Evolutionary conservation across 2,888 invertebrate genomes (phyloP), one percentile per base, ranked within the genome.

Genomic region (Tetrapedia diversipes): DNA sequence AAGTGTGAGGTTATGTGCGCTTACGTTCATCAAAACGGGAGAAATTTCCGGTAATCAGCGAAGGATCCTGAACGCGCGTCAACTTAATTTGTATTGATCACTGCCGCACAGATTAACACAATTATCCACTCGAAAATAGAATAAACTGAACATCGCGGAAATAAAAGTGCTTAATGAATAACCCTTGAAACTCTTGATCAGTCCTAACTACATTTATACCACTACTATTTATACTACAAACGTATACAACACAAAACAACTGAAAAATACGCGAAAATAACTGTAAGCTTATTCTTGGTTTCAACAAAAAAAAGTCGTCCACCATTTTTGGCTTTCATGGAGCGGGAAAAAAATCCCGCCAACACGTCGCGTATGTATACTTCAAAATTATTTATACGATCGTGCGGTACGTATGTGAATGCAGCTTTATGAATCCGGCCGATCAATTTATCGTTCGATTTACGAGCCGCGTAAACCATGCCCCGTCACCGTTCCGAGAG

Each of bases 371-470:
- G 24, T 60, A 60, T 54, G 41, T 53, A 72, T 75, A n/a, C n/a
- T 65, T 60, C 41, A 22, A 64, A 67, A 71, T 64, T 60, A 71
- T 67, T 59, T 64, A 71, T 64, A 60, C 22, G 51, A 11, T 11
- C 45, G 22, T 24, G 59, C 39, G 39, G 41, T 56, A 74, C 53
- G 68, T 53, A 53, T 59, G 77, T 59, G 73, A 32, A 59, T 53
- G 64, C 53, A 68, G 71, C 69, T 78, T 76, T 75, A 71, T 64
- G 73, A 80, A 73, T 69, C 54, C 71, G 63, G 7, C 63, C 82
- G 86, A 87, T 87, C 87, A 80, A 87, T 87, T 87, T 86, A 86
- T 86, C 82, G 83, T 86, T 86, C 85, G 87, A 87, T 87, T 87
- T 87, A 86, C 80, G 79, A 83, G 78, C 59, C 78, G 80, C 81